Evolutionary conservation across 2,113 vertebrate species (phyloP).

Genomic region (Engystomops pustulosus): DNA sequence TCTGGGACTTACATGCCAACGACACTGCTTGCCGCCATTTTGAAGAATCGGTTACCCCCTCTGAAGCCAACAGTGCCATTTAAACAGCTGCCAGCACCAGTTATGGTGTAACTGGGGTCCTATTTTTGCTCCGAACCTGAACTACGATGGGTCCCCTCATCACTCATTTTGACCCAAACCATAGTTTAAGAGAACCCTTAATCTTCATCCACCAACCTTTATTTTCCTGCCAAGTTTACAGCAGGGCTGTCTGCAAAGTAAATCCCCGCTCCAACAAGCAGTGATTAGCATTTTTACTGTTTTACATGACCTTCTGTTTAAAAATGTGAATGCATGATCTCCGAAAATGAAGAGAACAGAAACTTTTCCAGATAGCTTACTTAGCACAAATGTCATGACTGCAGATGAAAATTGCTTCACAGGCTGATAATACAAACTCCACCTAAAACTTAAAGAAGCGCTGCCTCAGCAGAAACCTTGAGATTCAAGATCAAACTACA

Average conservation of each 20-base stretch:
- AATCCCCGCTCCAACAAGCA: constrained; percentile 35
- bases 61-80: too few species aligned
- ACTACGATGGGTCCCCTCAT: background rate
- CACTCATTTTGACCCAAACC: background rate
- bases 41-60: too few species aligned
- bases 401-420: constrained; percentile 51
- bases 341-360: constrained; percentile 46
- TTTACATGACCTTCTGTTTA: constrained; percentile 50
- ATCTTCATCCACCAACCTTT: background rate
- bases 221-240: background rate
- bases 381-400: constrained; percentile 44
- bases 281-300: constrained; percentile 35
- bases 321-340: constrained; percentile 47
- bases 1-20: too few species aligned
- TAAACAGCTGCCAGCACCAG: too few species aligned
- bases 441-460: constrained; percentile 50
- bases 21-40: too few species aligned
- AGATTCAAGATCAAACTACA: constrained; percentile 51
- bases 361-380: constrained; percentile 53
- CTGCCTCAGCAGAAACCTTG: constrained; percentile 44
- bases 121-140: too few species aligned
- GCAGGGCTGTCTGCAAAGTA: background rate
- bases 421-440: constrained; percentile 50
- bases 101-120: too few species aligned
- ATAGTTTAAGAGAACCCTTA: background rate